A percentile compares a stretch with the other conserved stretches of the same genome.
phyloP scores from a whole-genome alignment of 2,888 invertebrate species.

The Agonopterix subpropinquella region DNA sequence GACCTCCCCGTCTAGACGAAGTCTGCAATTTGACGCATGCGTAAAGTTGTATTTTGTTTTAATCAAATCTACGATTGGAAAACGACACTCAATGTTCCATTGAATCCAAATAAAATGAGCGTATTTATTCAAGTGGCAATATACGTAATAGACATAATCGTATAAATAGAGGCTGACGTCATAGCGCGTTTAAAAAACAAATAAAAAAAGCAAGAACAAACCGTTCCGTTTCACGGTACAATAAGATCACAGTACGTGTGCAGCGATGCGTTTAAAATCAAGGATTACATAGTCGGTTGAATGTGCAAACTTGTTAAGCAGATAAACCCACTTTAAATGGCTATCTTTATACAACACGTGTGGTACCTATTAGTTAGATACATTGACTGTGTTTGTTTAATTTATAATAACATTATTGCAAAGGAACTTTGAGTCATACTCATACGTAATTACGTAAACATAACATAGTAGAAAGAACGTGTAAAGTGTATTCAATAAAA shows the following conservation, averaged over 20 bases:
- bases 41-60: slow-evolving; percentile 2
- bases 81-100: no score
- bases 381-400: no score
- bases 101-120: no score
- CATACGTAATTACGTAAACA: no score
- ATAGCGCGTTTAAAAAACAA: slow-evolving; percentile 3
- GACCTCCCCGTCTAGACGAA: slow-evolving; percentile 20
- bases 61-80: no score
- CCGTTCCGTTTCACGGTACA: neutral
- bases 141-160: no score
- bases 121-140: no score
- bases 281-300: slow-evolving; percentile 39
- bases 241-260: slow-evolving; percentile 20
- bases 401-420: no score
- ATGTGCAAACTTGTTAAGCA: slow-evolving; percentile 29
- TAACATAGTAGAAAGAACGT: no score
- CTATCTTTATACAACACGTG: neutral
- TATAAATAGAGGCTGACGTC: slow-evolving; percentile 2
- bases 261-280: slow-evolving; percentile 29
- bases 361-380: no score
- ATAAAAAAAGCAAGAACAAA: neutral
- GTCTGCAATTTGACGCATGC: slow-evolving; percentile 20
- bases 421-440: no score
- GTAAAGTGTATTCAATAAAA: no score
- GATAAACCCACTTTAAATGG: neutral